Evolutionary conservation across 1,140 invertebrate species (phyloP).

Genomic region (Gonioctena quinquepunctata): DNA sequence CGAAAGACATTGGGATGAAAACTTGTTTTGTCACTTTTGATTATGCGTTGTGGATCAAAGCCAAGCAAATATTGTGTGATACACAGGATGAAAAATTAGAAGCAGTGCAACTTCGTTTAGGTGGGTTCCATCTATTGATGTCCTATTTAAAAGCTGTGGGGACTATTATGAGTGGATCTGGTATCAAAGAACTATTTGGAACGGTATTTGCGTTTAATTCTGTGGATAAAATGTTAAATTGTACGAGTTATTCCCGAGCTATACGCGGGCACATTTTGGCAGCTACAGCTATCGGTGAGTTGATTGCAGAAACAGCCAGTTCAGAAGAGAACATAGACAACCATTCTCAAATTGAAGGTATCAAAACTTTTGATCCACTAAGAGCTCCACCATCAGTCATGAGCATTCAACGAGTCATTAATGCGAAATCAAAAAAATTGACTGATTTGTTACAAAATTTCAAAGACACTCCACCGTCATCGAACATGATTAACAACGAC

Average conservation of each 20-base stretch:
- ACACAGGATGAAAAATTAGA: background rate
- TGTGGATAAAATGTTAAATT: slow-evolving; percentile 53
- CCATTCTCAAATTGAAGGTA: background rate
- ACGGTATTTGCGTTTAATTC: slow-evolving; percentile 36
- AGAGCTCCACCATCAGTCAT: slow-evolving; percentile 1
- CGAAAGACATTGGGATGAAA: background rate
- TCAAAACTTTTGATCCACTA: background rate
- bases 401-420: slow-evolving; percentile 25
- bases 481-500: too few relatives aligned
- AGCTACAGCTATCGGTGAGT: slow-evolving; percentile 43
- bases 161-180: slow-evolving; percentile 33
- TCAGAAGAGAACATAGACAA: background rate
- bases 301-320: slow-evolving; percentile 29
- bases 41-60: background rate
- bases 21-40: slow-evolving; percentile 1
- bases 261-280: slow-evolving; percentile 51
- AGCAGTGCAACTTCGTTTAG: too few relatives aligned
- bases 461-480: too few relatives aligned
- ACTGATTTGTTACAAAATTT: too few relatives aligned
- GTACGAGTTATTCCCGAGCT: slow-evolving; percentile 47
- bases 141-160: slow-evolving; percentile 27
- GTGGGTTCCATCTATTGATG: slow-evolving; percentile 51
- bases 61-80: background rate
- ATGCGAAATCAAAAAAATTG: background rate
- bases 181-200: slow-evolving; percentile 33